Conservation (phyloP, 1,140 invertebrate genomes). For the Hylaeus volcanicus region DNA sequence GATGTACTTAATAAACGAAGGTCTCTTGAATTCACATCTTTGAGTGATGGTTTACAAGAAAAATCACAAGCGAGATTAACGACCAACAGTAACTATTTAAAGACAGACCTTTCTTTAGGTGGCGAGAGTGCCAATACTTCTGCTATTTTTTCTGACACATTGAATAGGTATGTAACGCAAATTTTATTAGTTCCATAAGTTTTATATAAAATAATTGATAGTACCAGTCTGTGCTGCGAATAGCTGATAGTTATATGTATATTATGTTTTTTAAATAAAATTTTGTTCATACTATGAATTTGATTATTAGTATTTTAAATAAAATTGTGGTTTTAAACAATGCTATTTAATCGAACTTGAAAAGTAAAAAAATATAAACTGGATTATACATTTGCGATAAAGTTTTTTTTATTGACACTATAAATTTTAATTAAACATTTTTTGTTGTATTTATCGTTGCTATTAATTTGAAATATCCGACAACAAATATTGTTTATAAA, state of each 20-base stretch:
- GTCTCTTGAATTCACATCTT: slow-evolving; percentile 59
- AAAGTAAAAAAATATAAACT: background rate
- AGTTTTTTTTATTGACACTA: background rate
- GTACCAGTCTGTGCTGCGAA: too few relatives aligned
- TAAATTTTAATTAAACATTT: background rate
- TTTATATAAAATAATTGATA: background rate
- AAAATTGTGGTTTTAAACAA: background rate
- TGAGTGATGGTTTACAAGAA: slow-evolving; percentile 37
- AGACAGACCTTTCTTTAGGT: slow-evolving; percentile 3
- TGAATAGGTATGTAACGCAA: slow-evolving; percentile 32
- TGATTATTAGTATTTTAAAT: background rate
- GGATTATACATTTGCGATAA: background rate
- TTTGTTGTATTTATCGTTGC: background rate
- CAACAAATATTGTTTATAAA: slow-evolving; percentile 34
- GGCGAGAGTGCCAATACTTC: slow-evolving; percentile 28
- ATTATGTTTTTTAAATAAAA: background rate
- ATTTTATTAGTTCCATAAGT: background rate
- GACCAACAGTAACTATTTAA: slow-evolving; percentile 29
- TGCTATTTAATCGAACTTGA: background rate
- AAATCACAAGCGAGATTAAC: slow-evolving; percentile 15
- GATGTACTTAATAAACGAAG: slow-evolving; percentile 51
- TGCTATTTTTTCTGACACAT: slow-evolving; percentile 18
- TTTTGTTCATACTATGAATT: background rate
- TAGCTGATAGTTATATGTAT: background rate
- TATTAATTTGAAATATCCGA: background rate